These are phyloP conservation scores for Semnornis frantzii DNA, from an alignment of 2,113 vertebrate species.

Conservation along the genomic window DNA sequence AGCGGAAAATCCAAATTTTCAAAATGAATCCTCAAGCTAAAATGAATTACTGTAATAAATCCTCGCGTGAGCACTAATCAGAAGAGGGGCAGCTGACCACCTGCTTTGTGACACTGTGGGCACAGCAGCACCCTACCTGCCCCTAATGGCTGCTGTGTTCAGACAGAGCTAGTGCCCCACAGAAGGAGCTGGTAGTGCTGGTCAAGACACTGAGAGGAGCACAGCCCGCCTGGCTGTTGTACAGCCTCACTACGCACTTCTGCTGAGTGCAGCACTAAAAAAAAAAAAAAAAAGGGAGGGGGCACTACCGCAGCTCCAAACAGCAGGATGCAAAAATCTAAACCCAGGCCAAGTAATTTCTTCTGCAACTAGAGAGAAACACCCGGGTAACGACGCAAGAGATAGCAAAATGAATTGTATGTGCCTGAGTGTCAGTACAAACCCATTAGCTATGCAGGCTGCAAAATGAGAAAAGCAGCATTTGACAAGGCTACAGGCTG, in stretches of 20 bases:
- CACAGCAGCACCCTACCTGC: constrained; percentile 2
- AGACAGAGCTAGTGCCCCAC: background rate
- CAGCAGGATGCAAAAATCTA: constrained; percentile 60
- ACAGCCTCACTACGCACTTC: constrained; percentile 43
- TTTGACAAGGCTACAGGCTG: constrained; percentile 57
- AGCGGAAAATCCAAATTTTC: constrained; percentile 78
- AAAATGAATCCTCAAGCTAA: constrained; percentile 76
- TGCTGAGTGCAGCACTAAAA: constrained; percentile 58
- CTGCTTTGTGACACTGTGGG: constrained; percentile 61
- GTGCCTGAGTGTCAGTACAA: background rate
- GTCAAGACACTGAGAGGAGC: background rate
- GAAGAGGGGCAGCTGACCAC: constrained; percentile 62
- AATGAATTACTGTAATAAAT: constrained; percentile 77
- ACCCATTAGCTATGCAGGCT: background rate
- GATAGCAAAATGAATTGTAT: background rate
- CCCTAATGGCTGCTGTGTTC: background rate
- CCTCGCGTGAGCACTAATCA: constrained; percentile 32
- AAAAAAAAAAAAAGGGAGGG: background rate
- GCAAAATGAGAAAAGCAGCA: constrained; percentile 12
- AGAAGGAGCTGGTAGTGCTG: background rate
- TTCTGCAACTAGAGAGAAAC: constrained; percentile 52
- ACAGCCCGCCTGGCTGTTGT: constrained; percentile 6
- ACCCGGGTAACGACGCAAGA: background rate
- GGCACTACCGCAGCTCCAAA: constrained; percentile 65
- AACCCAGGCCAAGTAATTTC: constrained; percentile 21